phyloP scores from a whole-genome alignment of 1,140 invertebrate species.

The Drosophila pandora region DNA sequence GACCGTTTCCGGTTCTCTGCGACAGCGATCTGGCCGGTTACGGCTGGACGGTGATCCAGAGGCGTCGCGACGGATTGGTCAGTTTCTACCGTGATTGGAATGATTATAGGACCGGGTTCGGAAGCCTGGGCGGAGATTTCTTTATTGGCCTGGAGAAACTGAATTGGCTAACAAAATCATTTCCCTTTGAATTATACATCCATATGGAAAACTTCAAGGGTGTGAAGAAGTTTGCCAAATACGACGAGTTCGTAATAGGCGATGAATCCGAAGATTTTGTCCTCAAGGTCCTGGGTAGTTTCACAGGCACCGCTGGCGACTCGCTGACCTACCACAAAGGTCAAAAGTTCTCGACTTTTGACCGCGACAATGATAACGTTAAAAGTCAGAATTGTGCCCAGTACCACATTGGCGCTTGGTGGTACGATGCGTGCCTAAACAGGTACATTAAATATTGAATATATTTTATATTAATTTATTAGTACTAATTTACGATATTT shows the following conservation, averaged over 20 bases:
- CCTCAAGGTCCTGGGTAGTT: constrained; percentile 19
- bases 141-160: constrained; percentile 86
- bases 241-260: constrained; percentile 35
- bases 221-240: constrained; percentile 22
- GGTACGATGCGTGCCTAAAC: constrained; percentile 3
- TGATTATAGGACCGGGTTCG: constrained; percentile 87
- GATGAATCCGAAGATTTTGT: constrained; percentile 18
- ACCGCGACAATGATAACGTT: constrained; percentile 26
- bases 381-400: constrained; percentile 14
- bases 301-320: constrained; percentile 38
- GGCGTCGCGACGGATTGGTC: constrained; percentile 86
- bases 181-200: constrained; percentile 32
- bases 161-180: constrained; percentile 56
- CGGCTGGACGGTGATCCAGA: constrained; percentile 86
- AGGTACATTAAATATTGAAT: constrained; percentile 14
- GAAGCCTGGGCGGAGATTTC: constrained; percentile 86
- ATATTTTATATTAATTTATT: neutral
- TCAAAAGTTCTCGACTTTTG: constrained; percentile 31
- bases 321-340: constrained; percentile 17
- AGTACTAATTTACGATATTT: neutral
- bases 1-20: constrained; percentile 59
- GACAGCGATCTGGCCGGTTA: constrained; percentile 70
- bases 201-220: constrained; percentile 14
- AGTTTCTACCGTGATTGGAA: constrained; percentile 86
- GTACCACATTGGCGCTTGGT: constrained; percentile 29